These are phyloP conservation scores for Parasteatoda lunata DNA, from an alignment of 2,888 invertebrate genomes.

Conservation along the genomic window DNA sequence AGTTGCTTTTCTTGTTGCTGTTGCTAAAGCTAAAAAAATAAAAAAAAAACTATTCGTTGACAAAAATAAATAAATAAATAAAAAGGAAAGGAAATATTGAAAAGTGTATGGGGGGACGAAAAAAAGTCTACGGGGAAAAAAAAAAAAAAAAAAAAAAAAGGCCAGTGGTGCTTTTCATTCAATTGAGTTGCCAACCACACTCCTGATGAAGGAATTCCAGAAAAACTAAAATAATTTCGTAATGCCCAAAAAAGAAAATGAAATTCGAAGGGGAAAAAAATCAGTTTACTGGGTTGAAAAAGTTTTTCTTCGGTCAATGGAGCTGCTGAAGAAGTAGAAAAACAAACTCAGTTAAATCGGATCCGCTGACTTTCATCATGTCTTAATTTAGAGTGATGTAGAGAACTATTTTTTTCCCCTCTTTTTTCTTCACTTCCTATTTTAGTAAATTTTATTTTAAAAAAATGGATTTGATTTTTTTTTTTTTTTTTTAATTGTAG, in stretches of 20 bases:
- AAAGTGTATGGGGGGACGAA: not conserved
- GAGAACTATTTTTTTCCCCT: not conserved
- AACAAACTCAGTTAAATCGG: not conserved
- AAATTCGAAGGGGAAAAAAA: slow-evolving; percentile 11
- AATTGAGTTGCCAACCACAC: slow-evolving; percentile 53
- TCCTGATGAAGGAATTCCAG: slow-evolving; percentile 26
- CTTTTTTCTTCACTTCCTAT: not conserved
- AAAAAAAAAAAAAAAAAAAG: slow-evolving; percentile 8
- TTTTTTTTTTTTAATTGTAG: too few relatives aligned
- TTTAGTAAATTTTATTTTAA: not conserved
- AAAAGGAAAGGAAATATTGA: not conserved
- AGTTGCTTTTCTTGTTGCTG: slow-evolving; percentile 29
- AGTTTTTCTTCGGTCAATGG: slow-evolving; percentile 12
- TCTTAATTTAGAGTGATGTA: slow-evolving; percentile 8
- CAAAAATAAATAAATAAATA: slow-evolving; percentile 24
- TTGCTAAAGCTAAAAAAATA: not conserved
- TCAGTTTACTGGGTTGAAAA: not conserved
- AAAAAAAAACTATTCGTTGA: slow-evolving; percentile 12
- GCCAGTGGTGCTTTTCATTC: slow-evolving; percentile 13
- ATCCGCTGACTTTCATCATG: not conserved
- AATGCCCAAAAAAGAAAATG: not conserved
- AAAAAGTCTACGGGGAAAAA: not conserved
- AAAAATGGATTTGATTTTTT: too few relatives aligned
- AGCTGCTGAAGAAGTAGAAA: not conserved
- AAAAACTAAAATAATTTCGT: slow-evolving; percentile 34